phyloP scores from a whole-genome alignment of 2,888 invertebrate genomes.

The Spodoptera exigua region DNA sequence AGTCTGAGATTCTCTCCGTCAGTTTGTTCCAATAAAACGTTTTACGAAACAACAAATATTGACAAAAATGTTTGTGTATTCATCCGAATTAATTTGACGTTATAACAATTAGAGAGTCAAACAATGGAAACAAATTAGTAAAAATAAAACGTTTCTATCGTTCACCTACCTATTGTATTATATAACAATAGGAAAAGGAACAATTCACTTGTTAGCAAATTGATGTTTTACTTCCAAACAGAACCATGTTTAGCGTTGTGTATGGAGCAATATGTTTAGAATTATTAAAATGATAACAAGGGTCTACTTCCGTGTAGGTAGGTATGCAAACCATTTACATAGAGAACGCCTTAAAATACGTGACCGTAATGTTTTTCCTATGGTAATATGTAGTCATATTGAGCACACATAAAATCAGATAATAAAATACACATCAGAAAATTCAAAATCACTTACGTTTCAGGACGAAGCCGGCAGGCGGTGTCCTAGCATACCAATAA shows the following conservation, averaged over 20 bases:
- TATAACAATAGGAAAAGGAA: slow-evolving; percentile 36
- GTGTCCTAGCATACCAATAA: slow-evolving; percentile 88
- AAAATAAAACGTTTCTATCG: slow-evolving; percentile 43
- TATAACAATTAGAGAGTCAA: slow-evolving; percentile 23
- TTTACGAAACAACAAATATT: slow-evolving; percentile 23
- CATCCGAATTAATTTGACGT: slow-evolving; percentile 28
- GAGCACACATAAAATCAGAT: slow-evolving; percentile 87
- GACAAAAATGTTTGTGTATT: slow-evolving; percentile 35
- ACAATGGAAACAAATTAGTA: slow-evolving; percentile 41
- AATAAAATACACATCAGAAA: slow-evolving; percentile 89
- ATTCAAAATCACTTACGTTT: slow-evolving; percentile 89
- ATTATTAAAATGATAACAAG: slow-evolving; percentile 46
- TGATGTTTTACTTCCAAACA: slow-evolving; percentile 36
- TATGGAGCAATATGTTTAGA: slow-evolving; percentile 10
- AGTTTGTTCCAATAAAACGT: slow-evolving; percentile 16
- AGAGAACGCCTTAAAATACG: slow-evolving; percentile 67
- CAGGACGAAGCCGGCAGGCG: slow-evolving; percentile 79
- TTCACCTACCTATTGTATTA: slow-evolving; percentile 35
- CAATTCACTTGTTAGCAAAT: slow-evolving; percentile 37
- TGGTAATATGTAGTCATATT: slow-evolving; percentile 84
- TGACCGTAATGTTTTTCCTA: slow-evolving; percentile 80
- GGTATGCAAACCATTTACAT: slow-evolving; percentile 65
- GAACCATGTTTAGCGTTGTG: not conserved
- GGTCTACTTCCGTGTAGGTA: slow-evolving; percentile 29
- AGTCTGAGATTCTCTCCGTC: slow-evolving; percentile 44